Evolutionary conservation across 1,140 invertebrate genomes (phyloP), one percentile per base, ranked within the genome.

Genomic region (Cydia amplana): DNA sequence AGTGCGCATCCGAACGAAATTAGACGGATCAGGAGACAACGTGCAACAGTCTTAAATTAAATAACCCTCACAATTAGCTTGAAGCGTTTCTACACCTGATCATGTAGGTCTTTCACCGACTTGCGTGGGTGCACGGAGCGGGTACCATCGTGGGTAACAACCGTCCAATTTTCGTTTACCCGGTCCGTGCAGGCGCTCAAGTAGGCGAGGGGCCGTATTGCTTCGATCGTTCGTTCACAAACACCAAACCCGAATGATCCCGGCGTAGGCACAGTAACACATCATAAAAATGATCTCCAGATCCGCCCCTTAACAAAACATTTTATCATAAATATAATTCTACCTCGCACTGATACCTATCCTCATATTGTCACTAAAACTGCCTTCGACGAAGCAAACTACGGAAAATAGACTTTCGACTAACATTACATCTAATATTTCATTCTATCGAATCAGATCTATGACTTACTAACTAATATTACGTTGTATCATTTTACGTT

Each of bases 391-490:
- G 83, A 80, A 83, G 86, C 82, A 85, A 87, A 89, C 87, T 91
- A 90, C 87, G 87, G 87, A 91, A 89, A 91, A 91, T 91, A 91
- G 89, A 91, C 85, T 75, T 76, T 84, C 79, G 85, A 84, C 82
- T 84, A 84, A 78, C 46, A 78, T 81, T 80, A 83, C 63, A 81
- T 46, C 76, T 82, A 82, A 76, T 77, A 79, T 83, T 85, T 83
- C 74, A 76, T 79, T 83, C 36, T 77, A 84, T 85, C 83, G 83
- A 79, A 85, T 85, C 83, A 78, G 83, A 85, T 78, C 79, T 80
- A 81, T 82, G 81, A 86, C 87, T 85, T 74, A 79, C 82, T 88
- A 89, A 76, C 75, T 76, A 81, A 82, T 85, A 32, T 75, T 75
- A 75, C 46, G 65, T 70, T 36, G 65, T 70, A 70, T 36, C 28